Evolutionary conservation across 2,113 vertebrate genomes (phyloP).

Genomic region (Melozone crissalis): DNA sequence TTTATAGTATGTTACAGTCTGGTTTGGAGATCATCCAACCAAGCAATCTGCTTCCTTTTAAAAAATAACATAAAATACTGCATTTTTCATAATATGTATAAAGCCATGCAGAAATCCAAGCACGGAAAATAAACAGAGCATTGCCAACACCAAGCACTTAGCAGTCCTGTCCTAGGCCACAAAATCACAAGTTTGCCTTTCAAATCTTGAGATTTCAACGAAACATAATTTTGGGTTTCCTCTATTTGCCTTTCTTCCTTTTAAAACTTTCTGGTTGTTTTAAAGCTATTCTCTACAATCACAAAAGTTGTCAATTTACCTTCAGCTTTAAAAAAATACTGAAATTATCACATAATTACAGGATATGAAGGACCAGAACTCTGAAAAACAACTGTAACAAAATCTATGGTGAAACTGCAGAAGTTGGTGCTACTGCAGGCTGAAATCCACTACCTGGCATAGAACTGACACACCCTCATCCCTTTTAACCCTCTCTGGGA

Average conservation of each 20-base stretch:
- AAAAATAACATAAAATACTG: conserved; percentile 44
- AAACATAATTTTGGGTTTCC: conserved; percentile 14
- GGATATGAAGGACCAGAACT: not conserved
- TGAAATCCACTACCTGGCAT: not conserved
- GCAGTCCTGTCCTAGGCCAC: conserved; percentile 27
- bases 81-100: conserved; percentile 20
- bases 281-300: not conserved
- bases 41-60: conserved; percentile 45
- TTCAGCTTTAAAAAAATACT: not conserved
- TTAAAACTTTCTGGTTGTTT: not conserved
- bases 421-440: not conserved
- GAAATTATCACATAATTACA: conserved; percentile 1
- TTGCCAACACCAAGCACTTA: conserved; percentile 37
- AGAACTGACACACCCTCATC: not conserved
- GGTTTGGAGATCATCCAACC: conserved; percentile 51
- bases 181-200: conserved; percentile 51
- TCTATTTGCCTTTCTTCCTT: conserved; percentile 7
- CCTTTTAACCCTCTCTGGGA: not conserved
- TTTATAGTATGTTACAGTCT: conserved; percentile 50
- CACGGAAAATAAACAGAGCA: conserved; percentile 37
- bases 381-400: not conserved
- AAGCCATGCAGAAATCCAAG: conserved; percentile 48
- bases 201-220: conserved; percentile 34
- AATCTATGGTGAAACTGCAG: not conserved
- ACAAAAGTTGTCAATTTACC: conserved; percentile 18